Conservation (phyloP, 2,113 vertebrate genomes). For the Tetrax tetrax region DNA sequence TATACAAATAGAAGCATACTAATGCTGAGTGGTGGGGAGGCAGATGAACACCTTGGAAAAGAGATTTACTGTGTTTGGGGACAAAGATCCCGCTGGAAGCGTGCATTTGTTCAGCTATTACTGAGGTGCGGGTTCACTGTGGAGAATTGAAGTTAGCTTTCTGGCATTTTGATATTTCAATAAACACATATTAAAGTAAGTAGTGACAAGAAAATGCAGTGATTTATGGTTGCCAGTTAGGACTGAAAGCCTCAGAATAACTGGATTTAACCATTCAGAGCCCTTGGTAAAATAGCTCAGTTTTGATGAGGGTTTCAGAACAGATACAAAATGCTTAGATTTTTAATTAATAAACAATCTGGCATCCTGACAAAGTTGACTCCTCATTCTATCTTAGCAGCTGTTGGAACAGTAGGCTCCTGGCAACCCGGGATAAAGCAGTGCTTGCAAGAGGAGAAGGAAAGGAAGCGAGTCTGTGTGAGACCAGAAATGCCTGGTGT, state of each 20-base stretch:
- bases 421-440: conserved; percentile 58
- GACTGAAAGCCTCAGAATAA: background rate
- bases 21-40: background rate
- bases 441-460: conserved; percentile 32
- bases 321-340: background rate
- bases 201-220: background rate
- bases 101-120: background rate
- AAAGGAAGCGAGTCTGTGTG: conserved; percentile 42
- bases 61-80: background rate
- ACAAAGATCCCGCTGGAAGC: background rate
- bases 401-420: conserved; percentile 57
- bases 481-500: background rate
- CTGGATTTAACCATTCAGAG: background rate
- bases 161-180: background rate
- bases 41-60: background rate
- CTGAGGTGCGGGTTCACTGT: background rate
- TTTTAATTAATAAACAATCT: conserved; percentile 30
- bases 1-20: background rate
- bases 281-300: background rate
- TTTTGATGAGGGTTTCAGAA: background rate
- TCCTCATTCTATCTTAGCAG: conserved; percentile 46
- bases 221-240: background rate
- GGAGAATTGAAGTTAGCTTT: background rate
- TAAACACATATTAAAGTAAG: background rate
- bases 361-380: conserved; percentile 31